phyloP scores from a whole-genome alignment of 2,113 vertebrate genomes.

The Cnemophilus loriae region DNA sequence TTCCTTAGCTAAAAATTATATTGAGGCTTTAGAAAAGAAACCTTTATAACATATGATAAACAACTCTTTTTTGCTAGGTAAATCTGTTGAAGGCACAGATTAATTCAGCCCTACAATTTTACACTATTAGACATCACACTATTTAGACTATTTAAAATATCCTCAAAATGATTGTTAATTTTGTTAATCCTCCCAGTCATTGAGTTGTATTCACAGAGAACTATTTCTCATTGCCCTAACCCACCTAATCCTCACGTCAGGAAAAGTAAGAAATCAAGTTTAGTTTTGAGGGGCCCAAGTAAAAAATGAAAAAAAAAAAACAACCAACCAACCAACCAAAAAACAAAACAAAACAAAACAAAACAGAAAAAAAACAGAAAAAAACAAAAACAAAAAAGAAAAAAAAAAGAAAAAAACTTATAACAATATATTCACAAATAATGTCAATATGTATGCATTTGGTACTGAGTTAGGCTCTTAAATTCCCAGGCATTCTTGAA shows the following conservation, averaged over 20 bases:
- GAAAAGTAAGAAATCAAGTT: neutral
- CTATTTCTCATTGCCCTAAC: neutral
- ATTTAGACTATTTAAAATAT: neutral
- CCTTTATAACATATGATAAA: neutral
- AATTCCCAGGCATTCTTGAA: neutral
- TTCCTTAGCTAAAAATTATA: neutral
- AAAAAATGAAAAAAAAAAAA: neutral
- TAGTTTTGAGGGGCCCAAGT: neutral
- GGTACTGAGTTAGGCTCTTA: neutral
- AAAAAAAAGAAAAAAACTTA: neutral
- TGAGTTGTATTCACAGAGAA: neutral
- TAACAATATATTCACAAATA: neutral
- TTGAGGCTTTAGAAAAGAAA: neutral
- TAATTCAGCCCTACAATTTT: neutral
- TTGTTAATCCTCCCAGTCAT: neutral
- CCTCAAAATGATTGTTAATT: neutral
- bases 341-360: neutral
- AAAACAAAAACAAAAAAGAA: neutral
- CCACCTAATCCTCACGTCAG: neutral
- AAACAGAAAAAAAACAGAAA: neutral
- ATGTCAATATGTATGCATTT: neutral
- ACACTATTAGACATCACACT: too few species aligned
- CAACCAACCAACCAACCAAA: too few species aligned
- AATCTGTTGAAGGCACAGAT: neutral
- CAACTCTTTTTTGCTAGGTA: neutral